Evolutionary conservation across 2,797 vertebrate species (phyloP), one percentile per base, ranked within the genome.

Genomic region (Toxotes lorentzi): DNA sequence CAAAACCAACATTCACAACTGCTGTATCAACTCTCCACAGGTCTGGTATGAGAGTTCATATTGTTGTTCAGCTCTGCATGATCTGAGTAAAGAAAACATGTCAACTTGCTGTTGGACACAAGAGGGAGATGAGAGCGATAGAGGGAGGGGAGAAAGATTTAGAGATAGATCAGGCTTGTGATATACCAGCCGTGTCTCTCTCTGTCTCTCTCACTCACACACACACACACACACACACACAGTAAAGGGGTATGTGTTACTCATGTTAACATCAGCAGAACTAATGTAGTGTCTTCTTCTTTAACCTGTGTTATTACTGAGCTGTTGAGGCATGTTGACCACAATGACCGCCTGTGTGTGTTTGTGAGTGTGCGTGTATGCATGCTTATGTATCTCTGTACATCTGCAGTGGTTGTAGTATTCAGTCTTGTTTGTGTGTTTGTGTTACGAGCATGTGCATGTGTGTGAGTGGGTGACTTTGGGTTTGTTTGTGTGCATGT

Each of bases 51-150:
- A 81, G 78, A 77, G 73, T 47, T 81, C 40, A 58, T 70, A 54
- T 66, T 82, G 75, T 74, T 77, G 84, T 53, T 79, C 78, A 62
- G 75, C 79, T 71, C 77, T 34, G 88, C 50, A 50, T 70, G 79
- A 87, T 78, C 35, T 61, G 58, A 19, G 63, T 23, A 88, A 89
- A 83, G 87, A 90, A 82, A 94, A 93, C 90, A 91, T 91, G 92
- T 94, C 93, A 91, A 53, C 76, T 74, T 62, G 70, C 75, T 80
- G 82, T 63, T 80, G 53, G 41, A 71, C 86, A 67, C 57, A 59
- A 24, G 32, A 64, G 47, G 35, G 73, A 91, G 90, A 93, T 65
- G 79, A 80, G 84, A 72, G 47, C n/a, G 51, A 81, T 61, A 17
- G 70, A 27, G 56, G 65, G 70, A 53, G 51, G 59, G 61, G 50